Percentiles rank a stretch among this genome's conserved stretches.
phyloP scores from a whole-genome alignment of 1,140 invertebrate species.

The Cotesia chilonis region DNA sequence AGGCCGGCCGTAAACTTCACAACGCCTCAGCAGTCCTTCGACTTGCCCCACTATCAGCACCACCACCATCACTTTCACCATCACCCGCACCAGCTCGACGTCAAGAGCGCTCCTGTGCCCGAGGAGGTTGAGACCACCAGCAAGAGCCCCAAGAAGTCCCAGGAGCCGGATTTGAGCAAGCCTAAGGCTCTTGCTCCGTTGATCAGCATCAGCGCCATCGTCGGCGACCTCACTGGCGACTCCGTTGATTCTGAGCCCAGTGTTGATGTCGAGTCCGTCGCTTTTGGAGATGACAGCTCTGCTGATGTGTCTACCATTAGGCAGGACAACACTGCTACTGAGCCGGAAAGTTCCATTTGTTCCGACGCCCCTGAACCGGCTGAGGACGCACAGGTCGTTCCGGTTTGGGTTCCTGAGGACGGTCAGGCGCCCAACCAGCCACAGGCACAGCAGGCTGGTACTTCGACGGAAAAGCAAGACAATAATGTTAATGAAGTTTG shows the following conservation, averaged over 20 bases:
- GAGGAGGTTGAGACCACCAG: slow-evolving; percentile 39
- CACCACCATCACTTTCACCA: slow-evolving; percentile 17
- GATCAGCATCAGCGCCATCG: slow-evolving; percentile 77
- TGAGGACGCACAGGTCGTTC: slow-evolving; percentile 58
- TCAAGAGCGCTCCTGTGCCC: slow-evolving; percentile 48
- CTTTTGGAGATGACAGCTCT: slow-evolving; percentile 30
- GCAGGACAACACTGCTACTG: slow-evolving; percentile 40
- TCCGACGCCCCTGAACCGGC: slow-evolving; percentile 7
- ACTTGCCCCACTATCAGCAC: slow-evolving; percentile 43
- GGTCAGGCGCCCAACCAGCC: slow-evolving; percentile 33
- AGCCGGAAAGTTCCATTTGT: slow-evolving; percentile 37
- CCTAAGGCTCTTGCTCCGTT: slow-evolving; percentile 68
- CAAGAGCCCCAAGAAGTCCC: slow-evolving; percentile 38
- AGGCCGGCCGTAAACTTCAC: slow-evolving; percentile 56
- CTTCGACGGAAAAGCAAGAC: slow-evolving; percentile 59
- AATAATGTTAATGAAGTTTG: slow-evolving; percentile 81
- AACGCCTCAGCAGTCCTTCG: slow-evolving; percentile 57
- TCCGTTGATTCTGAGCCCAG: slow-evolving; percentile 43
- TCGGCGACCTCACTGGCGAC: slow-evolving; percentile 68
- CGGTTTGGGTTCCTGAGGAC: slow-evolving; percentile 53
- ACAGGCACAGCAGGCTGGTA: slow-evolving; percentile 17
- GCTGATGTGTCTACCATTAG: slow-evolving; percentile 41
- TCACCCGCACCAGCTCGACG: slow-evolving; percentile 23
- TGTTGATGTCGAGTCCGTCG: slow-evolving; percentile 22
- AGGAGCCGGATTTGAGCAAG: slow-evolving; percentile 23